phyloP scores from a whole-genome alignment of 2,113 vertebrate species.

The Eptatretus burgeri region DNA sequence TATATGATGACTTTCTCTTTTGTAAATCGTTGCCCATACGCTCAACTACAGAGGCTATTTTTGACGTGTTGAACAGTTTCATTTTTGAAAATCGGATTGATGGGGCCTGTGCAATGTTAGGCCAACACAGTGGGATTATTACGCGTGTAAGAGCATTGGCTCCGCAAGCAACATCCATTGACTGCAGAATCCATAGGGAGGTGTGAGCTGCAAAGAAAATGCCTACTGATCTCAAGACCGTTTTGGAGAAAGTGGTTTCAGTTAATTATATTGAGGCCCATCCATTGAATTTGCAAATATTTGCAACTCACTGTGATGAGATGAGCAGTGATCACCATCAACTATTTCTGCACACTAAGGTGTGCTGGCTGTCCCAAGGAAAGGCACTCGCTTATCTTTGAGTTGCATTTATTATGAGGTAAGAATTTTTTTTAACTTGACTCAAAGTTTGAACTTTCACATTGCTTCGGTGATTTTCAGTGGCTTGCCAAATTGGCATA shows the following conservation, averaged over 20 bases:
- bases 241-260: slow-evolving; percentile 9
- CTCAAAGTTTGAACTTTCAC: background rate
- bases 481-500: background rate
- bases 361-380: slow-evolving; percentile 9
- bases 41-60: slow-evolving; percentile 1
- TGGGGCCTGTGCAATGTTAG: background rate
- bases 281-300: slow-evolving; percentile 8
- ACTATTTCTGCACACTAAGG: slow-evolving; percentile 10
- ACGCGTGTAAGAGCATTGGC: background rate
- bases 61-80: background rate
- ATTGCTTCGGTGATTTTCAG: slow-evolving; percentile 3
- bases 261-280: slow-evolving; percentile 7
- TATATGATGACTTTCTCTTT: background rate
- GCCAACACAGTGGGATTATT: background rate
- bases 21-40: background rate
- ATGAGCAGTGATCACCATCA: slow-evolving; percentile 9
- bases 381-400: slow-evolving; percentile 9
- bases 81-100: background rate
- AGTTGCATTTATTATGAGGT: slow-evolving; percentile 8
- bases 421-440: background rate
- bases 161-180: background rate
- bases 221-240: slow-evolving; percentile 5
- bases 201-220: slow-evolving; percentile 7
- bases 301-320: slow-evolving; percentile 8
- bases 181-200: slow-evolving; percentile 9